Percentiles rank a stretch among this genome's conserved stretches.
Evolutionary conservation across 2,888 invertebrate species (phyloP).

Genomic region (Coecobrya sp.): DNA sequence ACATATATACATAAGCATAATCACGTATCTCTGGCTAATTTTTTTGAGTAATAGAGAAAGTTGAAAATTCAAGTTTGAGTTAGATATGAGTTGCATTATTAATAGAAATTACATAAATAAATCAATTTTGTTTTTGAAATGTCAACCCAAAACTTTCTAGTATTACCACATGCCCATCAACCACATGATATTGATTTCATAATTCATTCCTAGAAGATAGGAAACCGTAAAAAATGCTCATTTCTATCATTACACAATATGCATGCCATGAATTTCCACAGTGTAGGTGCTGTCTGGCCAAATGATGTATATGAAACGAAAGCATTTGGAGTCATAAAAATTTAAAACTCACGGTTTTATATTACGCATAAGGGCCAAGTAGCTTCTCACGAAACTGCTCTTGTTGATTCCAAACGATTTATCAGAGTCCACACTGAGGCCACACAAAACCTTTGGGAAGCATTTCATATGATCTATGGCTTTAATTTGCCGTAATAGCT

Average conservation of each 20-base stretch:
- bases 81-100: background rate
- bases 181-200: background rate
- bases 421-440: conserved; percentile 81
- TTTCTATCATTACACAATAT: background rate
- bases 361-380: conserved; percentile 81
- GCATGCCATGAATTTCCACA: background rate
- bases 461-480: conserved; percentile 83
- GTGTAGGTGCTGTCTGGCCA: background rate
- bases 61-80: background rate
- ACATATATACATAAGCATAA: no score
- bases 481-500: conserved; percentile 81
- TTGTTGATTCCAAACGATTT: conserved; percentile 79
- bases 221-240: background rate
- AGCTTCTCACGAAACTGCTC: conserved; percentile 80
- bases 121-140: conserved; percentile 15
- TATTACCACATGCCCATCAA: background rate
- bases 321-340: background rate
- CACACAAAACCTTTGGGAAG: conserved; percentile 82
- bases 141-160: background rate
- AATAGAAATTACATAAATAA: background rate
- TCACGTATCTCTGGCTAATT: no score
- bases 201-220: background rate
- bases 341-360: conserved; percentile 78
- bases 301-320: background rate
- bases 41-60: background rate